Percentiles rank a stretch among this genome's conserved stretches.
Evolutionary conservation across 2,888 invertebrate genomes (phyloP).

Genomic region (Athrips mouffetella): DNA sequence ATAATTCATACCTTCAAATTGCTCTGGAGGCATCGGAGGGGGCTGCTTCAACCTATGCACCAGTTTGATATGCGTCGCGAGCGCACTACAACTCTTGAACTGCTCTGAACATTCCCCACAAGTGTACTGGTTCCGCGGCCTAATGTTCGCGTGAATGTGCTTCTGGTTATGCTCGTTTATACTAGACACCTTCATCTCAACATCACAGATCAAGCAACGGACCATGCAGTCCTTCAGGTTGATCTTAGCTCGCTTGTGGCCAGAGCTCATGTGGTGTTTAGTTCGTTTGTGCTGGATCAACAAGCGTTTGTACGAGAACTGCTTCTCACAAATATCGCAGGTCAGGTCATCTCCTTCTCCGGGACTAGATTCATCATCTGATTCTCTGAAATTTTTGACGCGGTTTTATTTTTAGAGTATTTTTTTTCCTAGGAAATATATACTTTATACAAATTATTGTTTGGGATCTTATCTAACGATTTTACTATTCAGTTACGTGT

Average conservation of each 20-base stretch:
- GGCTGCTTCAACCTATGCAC: conserved; percentile 53
- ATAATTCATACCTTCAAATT: conserved; percentile 23
- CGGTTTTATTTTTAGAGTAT: too few species aligned
- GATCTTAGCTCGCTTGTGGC: conserved; percentile 61
- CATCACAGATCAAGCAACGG: conserved; percentile 65
- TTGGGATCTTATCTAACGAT: too few species aligned
- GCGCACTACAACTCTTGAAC: conserved; percentile 61
- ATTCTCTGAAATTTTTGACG: conserved; percentile 15
- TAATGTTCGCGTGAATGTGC: conserved; percentile 59
- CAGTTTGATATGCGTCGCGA: conserved; percentile 66
- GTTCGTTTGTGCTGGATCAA: conserved; percentile 64
- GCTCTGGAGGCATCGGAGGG: conserved; percentile 34
- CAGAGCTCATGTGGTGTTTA: conserved; percentile 67
- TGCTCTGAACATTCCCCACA: conserved; percentile 62
- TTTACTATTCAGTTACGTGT: too few species aligned
- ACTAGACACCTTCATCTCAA: conserved; percentile 64
- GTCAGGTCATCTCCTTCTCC: conserved; percentile 65
- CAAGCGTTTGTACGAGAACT: conserved; percentile 64
- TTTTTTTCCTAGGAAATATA: too few species aligned
- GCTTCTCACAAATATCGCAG: conserved; percentile 71
- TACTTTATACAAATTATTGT: background rate
- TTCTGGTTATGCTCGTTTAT: conserved; percentile 68
- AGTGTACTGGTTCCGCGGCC: conserved; percentile 66
- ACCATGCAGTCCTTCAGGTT: conserved; percentile 65
- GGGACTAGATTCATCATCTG: conserved; percentile 60